A percentile compares a stretch with the other conserved stretches of the same genome.
phyloP scores from a whole-genome alignment of 2,888 invertebrate species.

The Drosophila quinaria region DNA sequence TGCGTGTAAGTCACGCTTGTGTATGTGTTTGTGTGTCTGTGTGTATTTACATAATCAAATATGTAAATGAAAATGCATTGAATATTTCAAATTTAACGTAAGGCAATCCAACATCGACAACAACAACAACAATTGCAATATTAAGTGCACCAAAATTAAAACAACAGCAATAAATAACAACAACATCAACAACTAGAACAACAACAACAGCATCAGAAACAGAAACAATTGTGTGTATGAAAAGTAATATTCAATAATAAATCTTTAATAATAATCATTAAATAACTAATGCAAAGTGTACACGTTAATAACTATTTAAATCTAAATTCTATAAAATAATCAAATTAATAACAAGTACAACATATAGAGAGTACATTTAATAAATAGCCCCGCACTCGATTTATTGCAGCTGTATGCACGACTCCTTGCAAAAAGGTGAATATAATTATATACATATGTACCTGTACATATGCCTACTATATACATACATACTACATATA shows the following conservation, averaged over 20 bases:
- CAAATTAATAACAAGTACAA: conserved; percentile 36
- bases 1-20: conserved; percentile 9
- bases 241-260: conserved; percentile 43
- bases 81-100: conserved; percentile 5
- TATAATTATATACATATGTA: conserved; percentile 49
- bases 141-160: conserved; percentile 16
- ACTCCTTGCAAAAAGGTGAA: conserved; percentile 80
- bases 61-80: conserved; percentile 16
- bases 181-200: conserved; percentile 37
- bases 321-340: neutral
- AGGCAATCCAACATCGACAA: conserved; percentile 29
- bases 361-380: conserved; percentile 40
- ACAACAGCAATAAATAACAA: conserved; percentile 19
- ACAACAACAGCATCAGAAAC: conserved; percentile 46
- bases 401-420: conserved; percentile 80
- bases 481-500: neutral
- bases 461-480: conserved; percentile 29
- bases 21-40: conserved; percentile 24
- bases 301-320: conserved; percentile 31
- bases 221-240: conserved; percentile 50
- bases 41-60: conserved; percentile 37
- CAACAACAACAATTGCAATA: conserved; percentile 44
- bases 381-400: conserved; percentile 66
- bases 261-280: conserved; percentile 10
- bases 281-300: conserved; percentile 41